A percentile compares a stretch with the other conserved stretches of the same genome.
These are phyloP conservation scores for Rhagonycha fulva DNA, from an alignment of 2,888 invertebrate genomes.

Conservation along the genomic window DNA sequence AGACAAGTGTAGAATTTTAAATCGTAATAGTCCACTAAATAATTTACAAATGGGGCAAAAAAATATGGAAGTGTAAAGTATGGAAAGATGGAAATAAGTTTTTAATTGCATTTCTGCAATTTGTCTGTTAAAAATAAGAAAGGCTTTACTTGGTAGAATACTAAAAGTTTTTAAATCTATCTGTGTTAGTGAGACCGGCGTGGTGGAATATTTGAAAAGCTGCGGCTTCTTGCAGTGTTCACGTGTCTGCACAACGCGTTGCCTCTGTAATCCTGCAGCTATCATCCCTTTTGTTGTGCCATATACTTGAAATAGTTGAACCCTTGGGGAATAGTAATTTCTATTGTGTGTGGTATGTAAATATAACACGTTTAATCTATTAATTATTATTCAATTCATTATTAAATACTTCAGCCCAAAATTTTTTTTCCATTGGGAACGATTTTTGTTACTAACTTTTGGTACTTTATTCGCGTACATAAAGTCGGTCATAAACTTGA, in stretches of 20 bases:
- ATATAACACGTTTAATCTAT: background rate
- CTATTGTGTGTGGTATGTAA: background rate
- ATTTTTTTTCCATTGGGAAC: background rate
- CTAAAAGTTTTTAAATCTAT: background rate
- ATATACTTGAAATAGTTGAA: constrained; percentile 6
- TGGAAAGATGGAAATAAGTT: background rate
- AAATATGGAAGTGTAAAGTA: background rate
- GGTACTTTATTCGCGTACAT: background rate
- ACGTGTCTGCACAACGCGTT: constrained; percentile 8
- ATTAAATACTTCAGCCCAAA: background rate
- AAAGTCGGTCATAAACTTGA: background rate
- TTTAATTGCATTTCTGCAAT: background rate
- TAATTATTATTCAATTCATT: background rate
- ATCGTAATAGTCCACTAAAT: background rate
- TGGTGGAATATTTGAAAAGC: constrained; percentile 14
- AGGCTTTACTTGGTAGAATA: background rate
- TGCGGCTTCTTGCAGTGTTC: constrained; percentile 16
- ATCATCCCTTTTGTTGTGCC: background rate
- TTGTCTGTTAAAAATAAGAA: background rate
- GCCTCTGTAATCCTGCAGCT: constrained; percentile 6
- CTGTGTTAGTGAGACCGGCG: constrained; percentile 11
- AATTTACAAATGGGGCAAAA: background rate
- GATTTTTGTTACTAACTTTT: background rate
- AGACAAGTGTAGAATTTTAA: background rate
- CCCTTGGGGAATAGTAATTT: background rate